Base-by-base conservation (phyloP, 2,888 invertebrate genomes). In the Apocheima hispidaria region DNA sequence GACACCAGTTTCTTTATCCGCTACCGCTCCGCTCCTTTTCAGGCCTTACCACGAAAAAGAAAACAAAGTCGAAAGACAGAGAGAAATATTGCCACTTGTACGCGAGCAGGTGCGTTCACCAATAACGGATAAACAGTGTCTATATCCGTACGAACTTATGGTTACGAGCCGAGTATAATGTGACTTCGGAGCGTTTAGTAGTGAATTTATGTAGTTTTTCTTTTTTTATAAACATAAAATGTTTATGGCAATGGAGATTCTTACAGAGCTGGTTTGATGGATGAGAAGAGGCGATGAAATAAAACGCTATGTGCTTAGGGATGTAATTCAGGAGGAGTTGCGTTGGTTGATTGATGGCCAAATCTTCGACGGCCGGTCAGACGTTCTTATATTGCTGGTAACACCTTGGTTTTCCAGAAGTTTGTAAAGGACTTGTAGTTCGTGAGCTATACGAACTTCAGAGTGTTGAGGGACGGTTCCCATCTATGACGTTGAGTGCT, bases 61-160 rank as follows among this genome's bases (percentile, higher is more conserved):
- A 68, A 68, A 69, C 62, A 54, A 61, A 67, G 53, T 62, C 67
- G 57, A 61, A 68, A 65, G 69, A 65, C 78, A 73, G 75, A 73
- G 71, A 80, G 83, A 87, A 79, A 85, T 87, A 88, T 88, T 79
- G 77, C 87, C 66, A 65, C 68, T 82, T 71, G 80, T 73, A 73
- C 67, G 70, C 75, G 68, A 83, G 84, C 89, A 88, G 88, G 88
- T 88, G 88, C 75, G 74, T 74, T 72, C 51, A 65, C 74, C 79
- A 77, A 82, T 73, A 72, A 75, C 81, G 84, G 83, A 83, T 84
- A 64, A 68, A 66, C 64, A 54, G 49, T 52, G 65, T 70, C 65
- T 70, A 68, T 70, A 70, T 70, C 65, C 60, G 63, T 65, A 59
- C 60, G 50, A 55, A 66, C 63, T 66, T 65, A 68, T 49, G 63